phyloP scores from a whole-genome alignment of 2,797 vertebrate genomes.

The Meda fulgida region DNA sequence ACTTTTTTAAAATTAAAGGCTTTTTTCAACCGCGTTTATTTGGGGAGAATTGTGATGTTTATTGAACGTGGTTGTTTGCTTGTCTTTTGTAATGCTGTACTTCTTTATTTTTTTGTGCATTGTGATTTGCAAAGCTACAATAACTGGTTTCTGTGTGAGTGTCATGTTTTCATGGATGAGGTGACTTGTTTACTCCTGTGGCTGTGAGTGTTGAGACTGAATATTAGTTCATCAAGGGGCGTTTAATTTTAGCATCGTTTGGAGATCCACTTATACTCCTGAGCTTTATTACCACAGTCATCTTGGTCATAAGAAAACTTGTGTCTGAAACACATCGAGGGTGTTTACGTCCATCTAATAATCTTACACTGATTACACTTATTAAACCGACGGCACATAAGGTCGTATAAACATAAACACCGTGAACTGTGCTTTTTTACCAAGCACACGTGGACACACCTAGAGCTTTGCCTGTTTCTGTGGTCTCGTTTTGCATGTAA shows the following conservation, averaged over 20 bases:
- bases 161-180: not conserved
- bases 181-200: conserved; percentile 1
- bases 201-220: not conserved
- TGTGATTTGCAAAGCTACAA: not conserved
- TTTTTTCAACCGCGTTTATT: not conserved
- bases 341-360: not conserved
- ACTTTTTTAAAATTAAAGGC: too few relatives aligned
- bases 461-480: not conserved
- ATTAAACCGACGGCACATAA: not conserved
- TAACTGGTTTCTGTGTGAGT: not conserved
- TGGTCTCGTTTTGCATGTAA: not conserved
- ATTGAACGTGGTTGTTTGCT: not conserved
- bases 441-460: not conserved
- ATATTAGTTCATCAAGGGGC: conserved; percentile 6
- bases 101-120: not conserved
- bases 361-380: not conserved
- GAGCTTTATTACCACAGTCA: conserved; percentile 1
- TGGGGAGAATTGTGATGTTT: too few relatives aligned
- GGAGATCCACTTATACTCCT: not conserved
- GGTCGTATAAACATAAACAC: not conserved
- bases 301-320: not conserved
- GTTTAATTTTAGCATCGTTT: conserved; percentile 30
- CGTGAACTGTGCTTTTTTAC: not conserved
- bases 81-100: too few relatives aligned
- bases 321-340: not conserved